Percentiles rank a stretch among this genome's conserved stretches.
Evolutionary conservation across 1,140 invertebrate species (phyloP).

Genomic region (Pseudomyrmex pallidus): DNA sequence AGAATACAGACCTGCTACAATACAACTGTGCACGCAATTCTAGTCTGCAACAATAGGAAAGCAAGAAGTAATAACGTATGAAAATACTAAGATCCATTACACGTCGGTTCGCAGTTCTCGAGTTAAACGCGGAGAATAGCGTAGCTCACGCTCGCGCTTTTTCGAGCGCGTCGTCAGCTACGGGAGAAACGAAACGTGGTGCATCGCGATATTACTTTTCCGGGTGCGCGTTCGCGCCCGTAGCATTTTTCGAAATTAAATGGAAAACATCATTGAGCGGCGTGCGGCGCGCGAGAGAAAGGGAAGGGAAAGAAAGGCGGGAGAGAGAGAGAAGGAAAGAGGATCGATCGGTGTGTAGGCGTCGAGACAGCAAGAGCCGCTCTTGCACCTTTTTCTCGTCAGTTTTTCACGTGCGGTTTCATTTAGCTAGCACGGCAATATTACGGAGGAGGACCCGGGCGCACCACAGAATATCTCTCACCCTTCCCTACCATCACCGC

Average conservation of each 20-base stretch:
- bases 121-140: constrained; percentile 44
- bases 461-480: constrained; percentile 68
- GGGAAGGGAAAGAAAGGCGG: no score
- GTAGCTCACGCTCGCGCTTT: constrained; percentile 21
- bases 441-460: constrained; percentile 63
- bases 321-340: constrained; percentile 29
- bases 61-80: background rate
- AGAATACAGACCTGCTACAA: background rate
- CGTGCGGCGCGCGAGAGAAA: background rate
- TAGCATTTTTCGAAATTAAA: constrained; percentile 60
- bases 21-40: background rate
- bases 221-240: constrained; percentile 20
- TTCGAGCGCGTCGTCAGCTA: constrained; percentile 36
- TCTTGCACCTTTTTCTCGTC: constrained; percentile 74
- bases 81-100: constrained; percentile 51
- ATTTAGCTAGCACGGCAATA: constrained; percentile 79
- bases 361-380: constrained; percentile 69
- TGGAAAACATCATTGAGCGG: constrained; percentile 60
- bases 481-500: constrained; percentile 40
- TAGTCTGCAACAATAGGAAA: background rate
- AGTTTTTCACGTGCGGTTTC: constrained; percentile 84
- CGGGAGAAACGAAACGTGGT: constrained; percentile 49
- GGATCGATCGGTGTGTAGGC: constrained; percentile 69
- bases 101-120: constrained; percentile 15
- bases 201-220: constrained; percentile 56